These are phyloP conservation scores for Gavialis gangeticus DNA, from an alignment of 2,113 vertebrate genomes.

Conservation along the genomic window DNA sequence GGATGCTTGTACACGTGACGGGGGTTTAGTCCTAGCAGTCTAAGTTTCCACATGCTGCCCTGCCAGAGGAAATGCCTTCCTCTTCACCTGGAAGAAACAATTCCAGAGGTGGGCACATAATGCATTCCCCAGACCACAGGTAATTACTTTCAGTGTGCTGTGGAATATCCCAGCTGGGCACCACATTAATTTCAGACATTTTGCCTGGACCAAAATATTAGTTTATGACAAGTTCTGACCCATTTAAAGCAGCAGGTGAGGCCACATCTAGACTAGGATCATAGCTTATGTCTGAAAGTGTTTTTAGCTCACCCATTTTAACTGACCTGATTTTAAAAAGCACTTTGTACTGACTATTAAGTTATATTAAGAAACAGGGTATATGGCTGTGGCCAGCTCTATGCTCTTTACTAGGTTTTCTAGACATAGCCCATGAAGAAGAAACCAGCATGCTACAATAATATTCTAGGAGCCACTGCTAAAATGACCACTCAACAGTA, in stretches of 20 bases:
- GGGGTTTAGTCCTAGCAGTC: not conserved
- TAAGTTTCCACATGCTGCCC: constrained; percentile 42
- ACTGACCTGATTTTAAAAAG: constrained; percentile 6
- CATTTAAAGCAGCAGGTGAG: constrained; percentile 3
- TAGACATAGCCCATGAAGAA: not conserved
- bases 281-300: not conserved
- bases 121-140: constrained; percentile 12
- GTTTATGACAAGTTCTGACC: not conserved
- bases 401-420: not conserved
- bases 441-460: not conserved
- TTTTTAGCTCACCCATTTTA: not conserved
- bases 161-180: not conserved
- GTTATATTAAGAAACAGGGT: not conserved
- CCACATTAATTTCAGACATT: constrained; percentile 31
- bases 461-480: not conserved
- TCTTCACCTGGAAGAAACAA: constrained; percentile 38
- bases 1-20: too few species aligned
- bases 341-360: not conserved
- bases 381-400: not conserved
- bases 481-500: not conserved
- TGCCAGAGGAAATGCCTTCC: constrained; percentile 32
- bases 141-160: not conserved
- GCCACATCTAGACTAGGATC: not conserved
- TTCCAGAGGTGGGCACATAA: constrained; percentile 5
- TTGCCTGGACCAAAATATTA: not conserved